Conservation (phyloP, 2,797 vertebrate species). For the Tamandua tetradactyla region DNA sequence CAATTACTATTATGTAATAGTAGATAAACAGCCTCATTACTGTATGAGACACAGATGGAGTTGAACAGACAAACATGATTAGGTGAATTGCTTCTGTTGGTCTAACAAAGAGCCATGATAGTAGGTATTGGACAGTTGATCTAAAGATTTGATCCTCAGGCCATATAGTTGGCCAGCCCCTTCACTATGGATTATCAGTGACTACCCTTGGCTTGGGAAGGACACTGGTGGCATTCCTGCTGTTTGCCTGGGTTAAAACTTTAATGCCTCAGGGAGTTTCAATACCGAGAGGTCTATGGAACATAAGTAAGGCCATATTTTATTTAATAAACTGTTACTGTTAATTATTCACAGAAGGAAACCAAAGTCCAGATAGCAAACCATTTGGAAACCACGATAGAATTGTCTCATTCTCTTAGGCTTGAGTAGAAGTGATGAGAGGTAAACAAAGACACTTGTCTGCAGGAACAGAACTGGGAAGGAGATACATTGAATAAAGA, state of each 20-base stretch:
- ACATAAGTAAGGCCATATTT: not conserved
- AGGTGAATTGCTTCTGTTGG: not conserved
- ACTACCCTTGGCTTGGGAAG: not conserved
- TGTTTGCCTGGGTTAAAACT: not conserved
- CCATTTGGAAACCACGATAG: not conserved
- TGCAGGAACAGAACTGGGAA: not conserved
- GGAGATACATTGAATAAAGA: not conserved
- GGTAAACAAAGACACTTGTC: not conserved
- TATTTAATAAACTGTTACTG: conserved; percentile 49
- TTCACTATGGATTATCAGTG: not conserved
- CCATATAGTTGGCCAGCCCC: not conserved
- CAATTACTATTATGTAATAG: not conserved
- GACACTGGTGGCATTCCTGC: not conserved
- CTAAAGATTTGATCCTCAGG: not conserved
- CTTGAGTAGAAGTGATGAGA: not conserved
- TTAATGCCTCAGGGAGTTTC: not conserved
- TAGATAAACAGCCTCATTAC: not conserved
- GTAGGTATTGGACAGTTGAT: not conserved
- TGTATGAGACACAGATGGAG: not conserved
- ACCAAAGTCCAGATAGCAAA: not conserved
- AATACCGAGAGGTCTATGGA: not conserved
- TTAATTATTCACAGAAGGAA: conserved; percentile 49
- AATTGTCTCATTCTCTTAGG: not conserved
- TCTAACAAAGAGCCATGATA: rapidly evolving
- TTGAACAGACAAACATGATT: not conserved